phyloP scores from a whole-genome alignment of 2,113 vertebrate species.

The Hipposideros armiger region DNA sequence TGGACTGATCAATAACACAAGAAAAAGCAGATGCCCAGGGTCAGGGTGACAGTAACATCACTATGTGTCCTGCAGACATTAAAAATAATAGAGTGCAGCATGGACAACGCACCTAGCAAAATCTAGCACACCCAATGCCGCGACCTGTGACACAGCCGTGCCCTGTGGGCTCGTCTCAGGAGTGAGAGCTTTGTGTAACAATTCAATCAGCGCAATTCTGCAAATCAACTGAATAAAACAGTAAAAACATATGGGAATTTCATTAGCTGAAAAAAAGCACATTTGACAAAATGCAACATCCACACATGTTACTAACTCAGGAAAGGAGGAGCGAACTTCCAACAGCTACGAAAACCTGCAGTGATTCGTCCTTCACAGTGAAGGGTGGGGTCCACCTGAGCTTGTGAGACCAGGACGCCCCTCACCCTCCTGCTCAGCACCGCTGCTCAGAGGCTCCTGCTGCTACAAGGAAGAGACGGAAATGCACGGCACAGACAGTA shows the following conservation, averaged over 20 bases:
- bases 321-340: too few relatives aligned
- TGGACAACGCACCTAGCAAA: not conserved
- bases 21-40: not conserved
- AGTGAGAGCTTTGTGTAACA: too few relatives aligned
- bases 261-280: not conserved
- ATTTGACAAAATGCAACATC: not conserved
- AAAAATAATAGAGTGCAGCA: fast-evolving
- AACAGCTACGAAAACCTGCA: too few relatives aligned
- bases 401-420: too few relatives aligned
- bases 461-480: not conserved
- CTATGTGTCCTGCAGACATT: not conserved
- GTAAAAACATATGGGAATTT: not conserved
- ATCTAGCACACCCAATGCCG: too few relatives aligned
- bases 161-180: not conserved
- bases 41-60: not conserved
- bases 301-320: not conserved
- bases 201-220: not conserved
- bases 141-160: too few relatives aligned
- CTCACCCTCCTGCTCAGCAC: too few relatives aligned
- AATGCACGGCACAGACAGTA: not conserved
- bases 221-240: not conserved
- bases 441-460: not conserved
- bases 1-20: not conserved
- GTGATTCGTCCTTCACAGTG: not conserved
- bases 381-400: not conserved